Evolutionary conservation across 1,140 invertebrate genomes (phyloP).

Genomic region (Venustaconcha ellipsiformis): DNA sequence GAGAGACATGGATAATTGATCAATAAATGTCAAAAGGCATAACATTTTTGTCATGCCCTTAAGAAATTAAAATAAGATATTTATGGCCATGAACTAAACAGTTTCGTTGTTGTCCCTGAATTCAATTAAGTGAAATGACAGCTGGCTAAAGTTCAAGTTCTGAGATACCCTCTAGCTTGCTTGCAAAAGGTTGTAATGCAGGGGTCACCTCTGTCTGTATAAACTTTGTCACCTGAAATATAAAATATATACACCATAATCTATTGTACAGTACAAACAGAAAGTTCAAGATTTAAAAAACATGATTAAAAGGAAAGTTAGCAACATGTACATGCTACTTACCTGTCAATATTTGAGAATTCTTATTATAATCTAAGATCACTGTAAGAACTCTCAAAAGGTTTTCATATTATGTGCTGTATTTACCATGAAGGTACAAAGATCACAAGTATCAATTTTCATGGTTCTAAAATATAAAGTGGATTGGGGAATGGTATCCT

Average conservation of each 20-base stretch:
- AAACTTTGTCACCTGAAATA: slow-evolving; percentile 59
- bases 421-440: too few species aligned
- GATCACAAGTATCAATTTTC: too few species aligned
- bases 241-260: slow-evolving; percentile 13
- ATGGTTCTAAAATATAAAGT: too few species aligned
- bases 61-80: too few species aligned
- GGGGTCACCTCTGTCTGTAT: slow-evolving; percentile 74
- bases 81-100: too few species aligned
- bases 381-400: neutral
- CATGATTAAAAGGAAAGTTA: neutral
- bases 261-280: neutral
- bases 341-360: neutral
- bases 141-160: slow-evolving; percentile 30
- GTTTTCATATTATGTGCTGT: neutral
- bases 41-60: too few species aligned
- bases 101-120: too few species aligned
- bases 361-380: neutral
- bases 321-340: neutral
- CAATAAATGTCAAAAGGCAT: too few species aligned
- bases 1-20: too few species aligned
- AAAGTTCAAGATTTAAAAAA: neutral
- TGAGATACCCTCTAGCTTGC: slow-evolving; percentile 41
- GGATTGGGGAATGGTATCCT: too few species aligned
- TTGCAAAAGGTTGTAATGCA: slow-evolving; percentile 77
- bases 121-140: too few species aligned